These are phyloP conservation scores for Brenthis daphne DNA, from an alignment of 2,888 invertebrate genomes.

Conservation along the genomic window DNA sequence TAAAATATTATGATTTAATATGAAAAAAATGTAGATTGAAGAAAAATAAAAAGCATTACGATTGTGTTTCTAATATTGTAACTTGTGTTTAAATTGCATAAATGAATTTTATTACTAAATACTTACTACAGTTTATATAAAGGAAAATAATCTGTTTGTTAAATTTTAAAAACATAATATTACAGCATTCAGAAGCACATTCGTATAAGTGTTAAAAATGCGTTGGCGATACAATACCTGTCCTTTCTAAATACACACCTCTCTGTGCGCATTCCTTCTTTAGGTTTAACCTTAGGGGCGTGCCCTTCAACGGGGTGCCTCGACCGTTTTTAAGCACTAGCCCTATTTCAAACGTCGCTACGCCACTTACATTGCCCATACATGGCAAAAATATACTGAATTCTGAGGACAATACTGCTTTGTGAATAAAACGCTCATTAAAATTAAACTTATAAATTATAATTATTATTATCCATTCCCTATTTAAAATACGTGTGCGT, in stretches of 20 bases:
- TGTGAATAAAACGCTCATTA: background rate
- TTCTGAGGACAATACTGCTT: constrained; percentile 77
- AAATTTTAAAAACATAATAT: constrained; percentile 26
- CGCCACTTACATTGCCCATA: constrained; percentile 92
- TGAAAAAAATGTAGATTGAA: constrained; percentile 42
- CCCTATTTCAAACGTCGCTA: constrained; percentile 93
- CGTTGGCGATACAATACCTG: constrained; percentile 84
- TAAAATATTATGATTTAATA: constrained; percentile 34
- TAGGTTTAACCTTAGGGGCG: constrained; percentile 92
- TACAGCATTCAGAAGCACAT: constrained; percentile 57
- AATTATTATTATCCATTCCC: too few relatives aligned
- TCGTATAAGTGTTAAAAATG: constrained; percentile 80
- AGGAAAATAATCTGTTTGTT: background rate
- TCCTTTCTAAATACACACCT: constrained; percentile 89
- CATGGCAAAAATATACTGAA: constrained; percentile 95
- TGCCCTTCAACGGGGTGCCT: constrained; percentile 91
- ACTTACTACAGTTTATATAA: too few relatives aligned
- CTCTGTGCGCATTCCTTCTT: constrained; percentile 97
- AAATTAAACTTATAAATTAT: background rate
- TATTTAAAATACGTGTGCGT: too few relatives aligned
- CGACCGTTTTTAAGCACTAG: constrained; percentile 91
- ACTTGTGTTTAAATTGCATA: background rate
- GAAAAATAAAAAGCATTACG: constrained; percentile 59
- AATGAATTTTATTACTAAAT: too few relatives aligned
- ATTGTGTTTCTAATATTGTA: constrained; percentile 57